Base-by-base conservation (phyloP, 2,113 vertebrate species). In the Lichenostomus cassidix region DNA sequence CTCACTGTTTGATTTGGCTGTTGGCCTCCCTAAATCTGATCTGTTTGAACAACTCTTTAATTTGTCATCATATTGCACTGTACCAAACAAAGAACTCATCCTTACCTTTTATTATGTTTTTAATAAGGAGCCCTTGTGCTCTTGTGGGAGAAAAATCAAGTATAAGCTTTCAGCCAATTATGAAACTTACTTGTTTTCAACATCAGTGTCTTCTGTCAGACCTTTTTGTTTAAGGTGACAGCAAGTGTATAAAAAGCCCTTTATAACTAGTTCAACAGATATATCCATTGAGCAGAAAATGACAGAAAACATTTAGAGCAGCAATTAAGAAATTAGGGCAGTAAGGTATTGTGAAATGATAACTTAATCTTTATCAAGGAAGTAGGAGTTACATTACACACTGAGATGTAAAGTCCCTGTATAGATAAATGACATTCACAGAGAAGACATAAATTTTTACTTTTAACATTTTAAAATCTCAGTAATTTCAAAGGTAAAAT, bases 131-230 rank as follows among this genome's bases (percentile, higher is more conserved):
- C 64, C 69, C 28, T 81, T 94, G 37, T 83, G 22, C 75, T 75
- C 33, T 83, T 67, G 82, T 31, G 85, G 91, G 76, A 74, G n/a
- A 69, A 65, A 83, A 80, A 62, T 47, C 42, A 90, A 78, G 60
- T 81, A 91, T 50, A 71, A 42, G 19, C 42, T 97, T 95, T 89
- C 69, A 95, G 46, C 68, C 41, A 84, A 22, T 83, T 96, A 76
- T 77, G 59, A 69, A 90, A 92, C 76, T 93, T 93, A 42, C 83
- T 78, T 89, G n/a, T 49, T 90, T 83, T 91, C 90, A 96, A 44
- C 53, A 55, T 42, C 42, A 35, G 39, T 69, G 77, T 93, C 62
- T 52, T 41, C 59, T 96, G 27, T 80, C 56, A 63, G 49, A 31
- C 44, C 11, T 50, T 75, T 86, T 96, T 87, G 50, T 77, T 87